These are phyloP conservation scores for Bicyclus anynana DNA, from an alignment of 1,140 invertebrate species.

Conservation along the genomic window DNA sequence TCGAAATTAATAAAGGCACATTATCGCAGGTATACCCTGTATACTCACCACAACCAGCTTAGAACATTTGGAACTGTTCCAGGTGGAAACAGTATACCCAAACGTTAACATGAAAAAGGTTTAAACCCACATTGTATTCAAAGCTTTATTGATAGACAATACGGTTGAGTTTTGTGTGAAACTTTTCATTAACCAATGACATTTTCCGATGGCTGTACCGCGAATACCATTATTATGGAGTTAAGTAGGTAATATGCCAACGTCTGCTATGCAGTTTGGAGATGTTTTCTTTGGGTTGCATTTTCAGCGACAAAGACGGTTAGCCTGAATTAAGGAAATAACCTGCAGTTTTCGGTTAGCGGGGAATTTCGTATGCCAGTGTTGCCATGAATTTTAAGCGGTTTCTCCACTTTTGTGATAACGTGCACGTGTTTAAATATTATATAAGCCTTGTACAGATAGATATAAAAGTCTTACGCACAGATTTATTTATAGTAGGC, in stretches of 20 bases:
- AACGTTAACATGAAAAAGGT: constrained; percentile 12
- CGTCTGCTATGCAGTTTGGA: constrained; percentile 23
- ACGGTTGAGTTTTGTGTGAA: constrained; percentile 4
- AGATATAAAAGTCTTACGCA: no score
- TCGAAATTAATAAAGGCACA: constrained; percentile 30
- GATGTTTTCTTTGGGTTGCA: constrained; percentile 30
- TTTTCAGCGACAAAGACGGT: constrained; percentile 29
- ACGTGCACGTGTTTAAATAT: background rate
- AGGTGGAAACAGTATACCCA: constrained; percentile 17
- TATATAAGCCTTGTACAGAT: background rate
- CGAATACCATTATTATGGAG: constrained; percentile 32
- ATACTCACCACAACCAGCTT: constrained; percentile 30
- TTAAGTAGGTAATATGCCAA: constrained; percentile 33
- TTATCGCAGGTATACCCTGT: constrained; percentile 28
- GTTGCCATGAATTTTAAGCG: constrained; percentile 8
- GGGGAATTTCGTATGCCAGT: constrained; percentile 18
- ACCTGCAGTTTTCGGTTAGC: constrained; percentile 24
- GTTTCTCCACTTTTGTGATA: background rate
- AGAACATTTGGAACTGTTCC: constrained; percentile 33
- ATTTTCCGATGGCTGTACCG: constrained; percentile 19
- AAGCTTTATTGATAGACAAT: background rate
- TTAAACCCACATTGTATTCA: background rate
- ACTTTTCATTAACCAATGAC: background rate
- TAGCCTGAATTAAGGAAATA: constrained; percentile 26
- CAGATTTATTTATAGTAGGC: no score